Percentiles rank a stretch among this genome's conserved stretches.
These are phyloP conservation scores for Lysandra coridon DNA, from an alignment of 2,888 invertebrate species.

Conservation along the genomic window DNA sequence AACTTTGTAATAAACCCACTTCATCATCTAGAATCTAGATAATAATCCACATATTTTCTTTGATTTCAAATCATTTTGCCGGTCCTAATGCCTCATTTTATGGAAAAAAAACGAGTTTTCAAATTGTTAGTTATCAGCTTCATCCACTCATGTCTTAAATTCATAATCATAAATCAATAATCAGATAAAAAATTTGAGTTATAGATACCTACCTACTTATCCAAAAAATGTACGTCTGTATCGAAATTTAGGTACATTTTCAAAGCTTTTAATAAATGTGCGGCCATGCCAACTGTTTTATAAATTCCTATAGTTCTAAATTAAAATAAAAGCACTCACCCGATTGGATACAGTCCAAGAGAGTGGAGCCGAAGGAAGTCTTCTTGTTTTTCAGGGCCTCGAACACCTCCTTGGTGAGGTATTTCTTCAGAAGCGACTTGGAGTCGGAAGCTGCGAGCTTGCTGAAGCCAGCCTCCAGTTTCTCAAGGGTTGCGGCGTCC, in stretches of 20 bases:
- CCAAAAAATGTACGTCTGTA: background rate
- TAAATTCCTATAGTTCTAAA: conserved; percentile 9
- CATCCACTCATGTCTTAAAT: too few relatives aligned
- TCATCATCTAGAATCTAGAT: too few relatives aligned
- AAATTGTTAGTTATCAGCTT: too few relatives aligned
- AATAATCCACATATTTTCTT: too few relatives aligned
- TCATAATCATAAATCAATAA: too few relatives aligned
- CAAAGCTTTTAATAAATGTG: background rate
- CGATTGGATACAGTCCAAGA: conserved; percentile 96
- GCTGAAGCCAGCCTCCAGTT: conserved; percentile 94
- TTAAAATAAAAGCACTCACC: conserved; percentile 75
- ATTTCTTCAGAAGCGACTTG: conserved; percentile 97
- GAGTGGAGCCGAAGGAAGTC: conserved; percentile 95
- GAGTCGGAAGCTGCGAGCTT: conserved; percentile 94
- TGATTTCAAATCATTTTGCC: too few relatives aligned
- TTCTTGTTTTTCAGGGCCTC: conserved; percentile 95
- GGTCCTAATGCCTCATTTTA: too few relatives aligned
- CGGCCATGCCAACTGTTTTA: background rate
- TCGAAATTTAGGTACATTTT: background rate
- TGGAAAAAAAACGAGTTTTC: too few relatives aligned
- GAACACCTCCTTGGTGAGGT: conserved; percentile 94
- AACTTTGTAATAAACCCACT: too few relatives aligned
- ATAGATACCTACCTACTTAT: background rate
- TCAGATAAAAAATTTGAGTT: too few relatives aligned
- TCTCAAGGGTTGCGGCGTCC: conserved; percentile 94